A percentile compares a stretch with the other conserved stretches of the same genome.
These are phyloP conservation scores for Subanguina moxae DNA, from an alignment of 1,140 invertebrate genomes.

Conservation along the genomic window DNA sequence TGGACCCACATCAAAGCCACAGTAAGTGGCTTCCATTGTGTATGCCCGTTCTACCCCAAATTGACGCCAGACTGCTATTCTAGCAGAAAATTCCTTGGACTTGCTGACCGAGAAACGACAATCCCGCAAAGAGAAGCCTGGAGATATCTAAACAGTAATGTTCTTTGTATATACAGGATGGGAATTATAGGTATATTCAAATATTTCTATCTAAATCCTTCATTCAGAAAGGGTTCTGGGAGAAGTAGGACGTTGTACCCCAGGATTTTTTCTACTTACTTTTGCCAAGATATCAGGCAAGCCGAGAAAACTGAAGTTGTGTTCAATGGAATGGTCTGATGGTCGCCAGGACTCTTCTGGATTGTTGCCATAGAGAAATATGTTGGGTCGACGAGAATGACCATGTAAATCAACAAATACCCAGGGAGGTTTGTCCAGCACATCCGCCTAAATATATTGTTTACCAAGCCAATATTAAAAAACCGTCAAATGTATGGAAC, in stretches of 20 bases:
- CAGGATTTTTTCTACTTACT: too few relatives aligned
- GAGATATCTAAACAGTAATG: slow-evolving; percentile 68
- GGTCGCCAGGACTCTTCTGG: slow-evolving; percentile 62
- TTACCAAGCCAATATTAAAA: not conserved
- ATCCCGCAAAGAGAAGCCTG: slow-evolving; percentile 70
- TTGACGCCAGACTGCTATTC: slow-evolving; percentile 79
- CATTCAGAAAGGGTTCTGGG: not conserved
- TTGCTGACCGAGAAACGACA: slow-evolving; percentile 76
- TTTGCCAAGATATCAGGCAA: slow-evolving; percentile 55
- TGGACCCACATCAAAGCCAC: slow-evolving; percentile 75
- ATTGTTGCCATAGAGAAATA: slow-evolving; percentile 82
- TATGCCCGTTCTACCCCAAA: slow-evolving; percentile 72
- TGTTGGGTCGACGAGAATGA: slow-evolving; percentile 80
- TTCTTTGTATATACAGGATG: slow-evolving; percentile 60
- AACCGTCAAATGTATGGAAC: too few relatives aligned
- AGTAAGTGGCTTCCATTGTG: slow-evolving; percentile 82
- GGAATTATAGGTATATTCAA: not conserved
- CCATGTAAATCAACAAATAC: slow-evolving; percentile 89
- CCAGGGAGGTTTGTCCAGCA: slow-evolving; percentile 64
- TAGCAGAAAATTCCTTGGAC: slow-evolving; percentile 75
- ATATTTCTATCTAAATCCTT: not conserved
- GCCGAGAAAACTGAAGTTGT: slow-evolving; percentile 61
- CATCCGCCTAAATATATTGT: slow-evolving; percentile 30
- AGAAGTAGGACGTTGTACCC: too few relatives aligned
- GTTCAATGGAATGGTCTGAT: slow-evolving; percentile 59